Base-by-base conservation (phyloP, 2,113 vertebrate genomes). In the Ivindomyrus marchei region DNA sequence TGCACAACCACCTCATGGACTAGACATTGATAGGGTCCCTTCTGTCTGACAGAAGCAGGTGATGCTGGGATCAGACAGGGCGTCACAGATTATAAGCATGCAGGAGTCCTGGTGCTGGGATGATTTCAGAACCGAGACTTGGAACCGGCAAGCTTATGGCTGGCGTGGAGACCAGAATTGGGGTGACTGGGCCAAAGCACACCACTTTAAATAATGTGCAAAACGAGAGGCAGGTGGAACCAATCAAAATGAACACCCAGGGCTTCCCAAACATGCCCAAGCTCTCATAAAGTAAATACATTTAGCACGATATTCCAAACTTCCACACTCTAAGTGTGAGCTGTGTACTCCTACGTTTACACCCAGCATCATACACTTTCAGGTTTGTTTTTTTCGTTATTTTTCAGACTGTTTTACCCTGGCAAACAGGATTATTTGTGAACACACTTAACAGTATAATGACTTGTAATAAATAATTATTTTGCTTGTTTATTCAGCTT, bases 161-260 rank as follows among this genome's bases (percentile, higher is more conserved):
- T 8, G 15, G 36, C 1, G 36, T 80, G 74, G 74, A 80, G 36
- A 80, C 13, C 74, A 80, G 74, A 80, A 80, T 8, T 80, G 74
- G 74, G 74, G 74, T 42, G 4, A 80, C 36, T 80, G 74, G 74
- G 74, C 74, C 74, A 42, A 36, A 36, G 36, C 17, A 42, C 36
- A 19, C 36, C 36, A 42, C 19, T 50, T 47, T 86, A n/a, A 85
- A 85, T 85, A 47, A 85, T 85, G 19, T 85, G 39, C 80, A 19
- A 45, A 46, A n/a, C 0, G 21, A 10, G 83, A 47, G 19, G 8
- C 19, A 47, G 84, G 24, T 50, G 47, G 45, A 86, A 47, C 24
- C 24, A 86, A 86, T 86, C 91, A 93, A 91, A 89, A 90, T 91
- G 9, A 24, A 87, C 24, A 87, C 1, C 27, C 39, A 19, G 86